Evolutionary conservation across 2,113 vertebrate species (phyloP), one percentile per base, ranked within the genome.

Genomic region (Ancistrus triradiatus): DNA sequence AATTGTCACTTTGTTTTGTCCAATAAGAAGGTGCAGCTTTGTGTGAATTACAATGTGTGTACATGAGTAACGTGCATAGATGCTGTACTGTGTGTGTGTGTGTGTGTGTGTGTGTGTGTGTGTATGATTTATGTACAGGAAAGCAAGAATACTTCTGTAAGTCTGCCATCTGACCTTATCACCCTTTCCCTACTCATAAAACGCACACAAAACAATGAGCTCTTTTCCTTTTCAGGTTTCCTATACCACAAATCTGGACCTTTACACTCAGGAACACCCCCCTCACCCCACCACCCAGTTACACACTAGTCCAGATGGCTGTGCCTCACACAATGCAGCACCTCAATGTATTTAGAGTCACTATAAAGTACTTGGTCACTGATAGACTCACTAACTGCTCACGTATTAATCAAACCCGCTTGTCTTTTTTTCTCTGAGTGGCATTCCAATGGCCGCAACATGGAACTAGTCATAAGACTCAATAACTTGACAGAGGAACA

Each of bases 141-240:
- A 31, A 55, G 59, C 48, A 57, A 15, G 15, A 51, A n/a, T 15
- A 33, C 40, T 70, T 74, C 63, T 56, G 19, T 70, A 70, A 63
- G 43, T 59, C 50, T 66, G 64, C 63, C 59, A 48, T 71, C 55
- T 80, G 82, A 85, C 78, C 80, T 81, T 69, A 66, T 76, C 77
- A 79, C 72, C 59, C 52, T 77, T 86, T 86, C 84, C 83, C 75
- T 68, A 67, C 63, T 68, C 71, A 69, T 79, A 73, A 81, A 77
- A 13, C 33, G 24, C 48, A 46, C 55, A 53, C 28, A 48, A 64
- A 86, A 88, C 84, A 88, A 87, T 86, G 69, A 74, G 40, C 40
- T 11, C 72, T 70, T 72, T 84, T 83, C 83, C 82, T 73, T 76
- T 57, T 67, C 72, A 66, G 43, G 76, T 73, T 86, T 84, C 84